Conservation (phyloP, 2,797 vertebrate species). For the Anabacerthia variegaticeps region DNA sequence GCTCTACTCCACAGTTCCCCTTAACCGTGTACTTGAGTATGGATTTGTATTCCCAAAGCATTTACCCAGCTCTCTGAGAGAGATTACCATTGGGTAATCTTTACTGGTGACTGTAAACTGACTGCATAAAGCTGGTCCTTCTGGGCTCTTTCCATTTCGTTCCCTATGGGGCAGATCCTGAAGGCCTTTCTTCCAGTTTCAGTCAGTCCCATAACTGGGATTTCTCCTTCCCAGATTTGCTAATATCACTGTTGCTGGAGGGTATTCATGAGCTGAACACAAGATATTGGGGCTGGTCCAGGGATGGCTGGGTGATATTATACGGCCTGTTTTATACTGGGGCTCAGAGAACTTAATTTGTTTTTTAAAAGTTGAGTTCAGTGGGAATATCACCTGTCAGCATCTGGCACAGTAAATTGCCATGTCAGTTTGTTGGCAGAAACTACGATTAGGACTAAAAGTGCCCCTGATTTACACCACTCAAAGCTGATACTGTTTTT, state of each 20-base stretch:
- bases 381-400: constrained; percentile 57
- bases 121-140: neutral
- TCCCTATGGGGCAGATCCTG: neutral
- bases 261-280: neutral
- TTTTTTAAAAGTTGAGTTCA: constrained; percentile 16
- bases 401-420: constrained; percentile 9
- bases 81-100: neutral
- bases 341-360: constrained; percentile 4
- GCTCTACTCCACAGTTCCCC: neutral
- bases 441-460: neutral
- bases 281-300: neutral
- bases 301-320: neutral
- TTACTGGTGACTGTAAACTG: neutral
- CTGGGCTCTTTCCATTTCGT: neutral
- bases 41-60: neutral
- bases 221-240: neutral
- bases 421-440: constrained; percentile 35
- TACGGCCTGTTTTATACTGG: neutral
- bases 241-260: neutral
- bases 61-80: neutral
- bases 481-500: constrained; percentile 31
- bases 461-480: constrained; percentile 3
- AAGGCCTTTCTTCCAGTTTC: constrained; percentile 2
- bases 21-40: neutral
- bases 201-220: neutral